phyloP scores from a whole-genome alignment of 2,888 invertebrate species.

The Pilophorus perplexus region DNA sequence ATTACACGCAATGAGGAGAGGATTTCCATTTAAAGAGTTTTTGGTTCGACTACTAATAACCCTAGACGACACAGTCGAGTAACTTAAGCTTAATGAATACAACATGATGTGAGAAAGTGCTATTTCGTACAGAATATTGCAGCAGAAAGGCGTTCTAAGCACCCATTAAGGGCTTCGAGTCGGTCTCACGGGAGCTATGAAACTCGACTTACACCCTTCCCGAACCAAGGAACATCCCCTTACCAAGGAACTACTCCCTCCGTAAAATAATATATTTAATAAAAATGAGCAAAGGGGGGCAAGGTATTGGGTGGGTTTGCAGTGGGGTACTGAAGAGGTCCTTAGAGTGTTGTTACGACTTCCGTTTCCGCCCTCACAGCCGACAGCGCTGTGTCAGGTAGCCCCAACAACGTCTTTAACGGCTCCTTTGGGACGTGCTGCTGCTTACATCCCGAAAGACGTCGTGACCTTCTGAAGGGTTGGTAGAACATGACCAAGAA shows the following conservation, averaged over 20 bases:
- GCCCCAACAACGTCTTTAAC: neutral
- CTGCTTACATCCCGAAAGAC: neutral
- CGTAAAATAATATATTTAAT: constrained; percentile 35
- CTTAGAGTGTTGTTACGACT: constrained; percentile 32
- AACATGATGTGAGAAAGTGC: constrained; percentile 36
- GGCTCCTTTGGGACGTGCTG: neutral
- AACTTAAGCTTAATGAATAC: constrained; percentile 33
- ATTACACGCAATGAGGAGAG: too few relatives aligned
- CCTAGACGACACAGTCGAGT: constrained; percentile 6
- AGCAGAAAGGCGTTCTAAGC: constrained; percentile 25
- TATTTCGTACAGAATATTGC: constrained; percentile 31
- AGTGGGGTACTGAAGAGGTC: constrained; percentile 27
- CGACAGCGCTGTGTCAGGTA: constrained; percentile 32
- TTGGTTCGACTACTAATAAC: constrained; percentile 3
- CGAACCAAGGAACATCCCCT: neutral
- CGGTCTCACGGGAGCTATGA: constrained; percentile 35
- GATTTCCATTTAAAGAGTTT: too few relatives aligned
- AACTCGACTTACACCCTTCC: constrained; percentile 33
- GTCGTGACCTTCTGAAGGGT: too few relatives aligned
- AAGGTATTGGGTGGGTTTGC: neutral
- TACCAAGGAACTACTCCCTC: neutral
- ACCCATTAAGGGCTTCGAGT: constrained; percentile 27
- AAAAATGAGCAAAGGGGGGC: constrained; percentile 15
- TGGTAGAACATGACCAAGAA: too few relatives aligned
- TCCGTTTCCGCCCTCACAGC: constrained; percentile 13